phyloP scores from a whole-genome alignment of 2,888 invertebrate genomes.

The Lasioglossum morio region DNA sequence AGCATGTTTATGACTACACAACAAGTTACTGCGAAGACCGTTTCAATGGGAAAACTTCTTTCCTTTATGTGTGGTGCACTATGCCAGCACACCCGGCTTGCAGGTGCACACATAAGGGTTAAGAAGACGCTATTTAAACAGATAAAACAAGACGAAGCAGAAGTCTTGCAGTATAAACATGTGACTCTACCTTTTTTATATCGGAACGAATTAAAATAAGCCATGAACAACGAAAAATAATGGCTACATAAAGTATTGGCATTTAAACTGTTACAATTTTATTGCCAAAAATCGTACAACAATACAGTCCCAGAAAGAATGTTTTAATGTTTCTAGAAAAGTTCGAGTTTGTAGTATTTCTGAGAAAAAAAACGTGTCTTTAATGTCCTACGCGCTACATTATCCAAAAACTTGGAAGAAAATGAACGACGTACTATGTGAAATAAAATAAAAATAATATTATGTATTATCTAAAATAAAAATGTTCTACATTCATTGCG shows the following conservation, averaged over 20 bases:
- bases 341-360: too few relatives aligned
- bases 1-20: background rate
- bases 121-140: background rate
- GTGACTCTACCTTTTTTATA: background rate
- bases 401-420: too few relatives aligned
- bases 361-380: too few relatives aligned
- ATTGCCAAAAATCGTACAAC: too few relatives aligned
- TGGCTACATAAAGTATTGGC: background rate
- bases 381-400: too few relatives aligned
- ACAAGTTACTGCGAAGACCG: background rate
- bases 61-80: background rate
- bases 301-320: too few relatives aligned
- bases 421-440: too few relatives aligned
- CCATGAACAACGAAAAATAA: background rate
- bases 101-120: background rate
- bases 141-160: background rate
- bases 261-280: background rate
- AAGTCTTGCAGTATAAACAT: background rate
- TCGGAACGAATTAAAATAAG: background rate
- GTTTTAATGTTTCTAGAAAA: too few relatives aligned
- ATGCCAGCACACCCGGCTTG: background rate
- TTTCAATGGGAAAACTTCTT: background rate
- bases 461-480: too few relatives aligned
- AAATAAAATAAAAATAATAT: too few relatives aligned
- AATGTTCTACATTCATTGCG: too few relatives aligned